Evolutionary conservation across 2,113 vertebrate species (phyloP), one percentile per base, ranked within the genome.

Genomic region (Taxidea taxus): DNA sequence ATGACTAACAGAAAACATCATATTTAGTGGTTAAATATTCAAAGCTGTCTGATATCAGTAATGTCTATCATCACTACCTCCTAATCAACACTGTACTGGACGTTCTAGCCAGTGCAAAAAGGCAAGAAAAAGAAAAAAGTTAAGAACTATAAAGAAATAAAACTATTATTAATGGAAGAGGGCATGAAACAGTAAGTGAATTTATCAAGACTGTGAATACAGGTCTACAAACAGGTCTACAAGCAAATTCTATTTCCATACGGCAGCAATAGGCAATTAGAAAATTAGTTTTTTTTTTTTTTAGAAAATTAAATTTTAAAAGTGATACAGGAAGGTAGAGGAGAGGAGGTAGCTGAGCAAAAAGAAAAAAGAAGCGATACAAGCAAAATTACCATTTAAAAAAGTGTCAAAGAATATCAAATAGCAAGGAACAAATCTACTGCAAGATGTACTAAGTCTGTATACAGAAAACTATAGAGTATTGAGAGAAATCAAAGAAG

Each of bases 11-110:
- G 27, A 34, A 91, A 42, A 87, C 54, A 54, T 29, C 51, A 56
- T 23, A 93, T 11, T 62, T 81, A 96, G 20, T 51, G 21, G 66
- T 77, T 70, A 90, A 87, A 94, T 94, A 93, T 49, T 89, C 87
- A 82, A 75, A 82, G 16, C 20, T 92, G 29, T 74, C 54, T 49
- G 58, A 60, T 77, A 5, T 95, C 20, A 91, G 60, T 11, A 83
- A 80, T 86, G 85, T 39, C 49, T 78, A 85, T 60, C 31, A 93
- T 44, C 21, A 85, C 70, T 14, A 86, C 27, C 21, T 62, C 93
- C 54, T 39, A 82, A 34, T 91, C 47, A 94, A 66, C 29, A 90
- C 15, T 87, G 34, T 74, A 56, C 7, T 66, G 18, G 37, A 90
- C 56, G 27, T 37, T 9, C 54, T 56, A 82, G 31, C 47, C 14